Base-by-base conservation (phyloP, 2,113 vertebrate species). In the Nothoprocta perdicaria region DNA sequence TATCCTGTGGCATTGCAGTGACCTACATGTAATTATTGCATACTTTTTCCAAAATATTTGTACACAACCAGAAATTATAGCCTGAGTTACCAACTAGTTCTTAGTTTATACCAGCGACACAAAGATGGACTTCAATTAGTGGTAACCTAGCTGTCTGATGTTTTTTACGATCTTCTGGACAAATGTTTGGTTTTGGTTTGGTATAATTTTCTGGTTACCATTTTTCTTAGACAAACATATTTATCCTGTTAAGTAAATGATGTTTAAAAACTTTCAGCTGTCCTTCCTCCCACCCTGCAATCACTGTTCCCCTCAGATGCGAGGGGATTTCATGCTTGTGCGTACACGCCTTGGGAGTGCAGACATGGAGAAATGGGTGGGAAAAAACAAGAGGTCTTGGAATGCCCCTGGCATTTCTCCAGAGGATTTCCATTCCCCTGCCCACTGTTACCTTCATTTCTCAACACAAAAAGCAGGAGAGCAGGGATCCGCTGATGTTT, bases 11-110 rank as follows among this genome's bases (percentile, higher is more conserved):
- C 96, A 97, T 87, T 95, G 96, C 88, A 93, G 95, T 98, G 98
- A 98, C 97, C 97, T 98, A 98, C 96, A 97, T 97, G 97, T 97
- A 97, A 97, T 97, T 96, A 94, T 94, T 96, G 96, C 96, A 89
- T 92, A 82, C 82, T 91, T 94, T 88, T 95, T 91, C 93, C 91
- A 95, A 96, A 96, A 96, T 96, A 96, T 96, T 95, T 95, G 88
- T 96, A 96, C 84, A 95, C 92, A 96, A 95, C 91, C 94, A 96
- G 77, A 96, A 95, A 96, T 96, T 94, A 96, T 62, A 94, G 80
- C 89, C 71, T 92, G 85, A 89, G 76, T 92, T 85, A 95, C 92
- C 91, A 92, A 92, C 67, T 14, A 90, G 80, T 82, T 96, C 90
- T 90, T 91, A 72, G 66, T 90, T 95, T 95, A 92, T 92, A 94